Evolutionary conservation across 2,888 invertebrate species (phyloP), one percentile per base, ranked within the genome.

Genomic region (Microplitis manilae): DNA sequence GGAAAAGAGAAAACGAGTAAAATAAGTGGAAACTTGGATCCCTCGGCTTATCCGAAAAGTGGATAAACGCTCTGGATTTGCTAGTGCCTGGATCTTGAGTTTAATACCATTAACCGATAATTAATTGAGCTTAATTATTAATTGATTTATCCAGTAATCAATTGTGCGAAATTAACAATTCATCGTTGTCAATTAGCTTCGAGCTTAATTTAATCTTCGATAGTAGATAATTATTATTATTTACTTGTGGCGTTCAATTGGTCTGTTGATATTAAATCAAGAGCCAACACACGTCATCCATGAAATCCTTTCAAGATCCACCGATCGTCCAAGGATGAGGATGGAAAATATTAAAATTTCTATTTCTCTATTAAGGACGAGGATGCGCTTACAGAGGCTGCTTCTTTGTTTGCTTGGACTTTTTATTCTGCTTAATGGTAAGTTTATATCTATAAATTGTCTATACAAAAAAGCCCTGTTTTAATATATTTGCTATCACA

Each of bases 391-490:
- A 81, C 84, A 86, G 79, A 84, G 86, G 78, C 81, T 87, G 71
- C 81, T 88, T 68, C 81, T 88, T 77, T 87, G 85, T 84, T 80
- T 85, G 73, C 80, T 89, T 75, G 85, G 83, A 79, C 76, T 87
- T 80, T 77, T 88, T 79, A 83, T 85, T 77, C 79, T 84, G 79
- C 77, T 88, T 69, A 86, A 87, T 79, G 88, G 89, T 89, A 81
- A 88, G 89, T 78, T 68, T 6, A 62, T 7, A 30, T 15, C 1
- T 6, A 64, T 20, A 13, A 17, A 20, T 30, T 30, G 30, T 30
- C 30, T 30, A 30, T 30, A 2, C 2, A 30, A 30, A 30, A 4
- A 30, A 20, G 13, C 4, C 9, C 8, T 64, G 4, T 64, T 1
- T 64, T 2, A 9, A 50, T 4, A 13, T 50, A 40, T 40, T 30